Evolutionary conservation across 2,113 vertebrate genomes (phyloP).

Genomic region (Silurus meridionalis): DNA sequence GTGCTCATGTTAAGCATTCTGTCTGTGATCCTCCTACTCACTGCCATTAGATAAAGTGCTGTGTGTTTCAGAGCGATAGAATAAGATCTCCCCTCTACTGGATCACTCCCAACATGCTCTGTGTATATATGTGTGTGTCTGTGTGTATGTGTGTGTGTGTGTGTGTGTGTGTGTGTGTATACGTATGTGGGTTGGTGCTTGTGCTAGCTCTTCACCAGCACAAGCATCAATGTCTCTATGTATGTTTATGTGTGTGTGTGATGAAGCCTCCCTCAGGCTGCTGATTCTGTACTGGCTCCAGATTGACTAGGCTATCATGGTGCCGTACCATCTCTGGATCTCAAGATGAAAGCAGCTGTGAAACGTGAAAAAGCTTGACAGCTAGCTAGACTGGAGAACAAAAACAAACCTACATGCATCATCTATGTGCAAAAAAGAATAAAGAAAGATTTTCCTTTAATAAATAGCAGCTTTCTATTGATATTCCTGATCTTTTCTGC

Average conservation of each 20-base stretch:
- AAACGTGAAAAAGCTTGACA: constrained; percentile 44
- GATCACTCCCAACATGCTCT: constrained; percentile 23
- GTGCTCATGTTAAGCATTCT: constrained; percentile 42
- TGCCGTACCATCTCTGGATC: constrained; percentile 33
- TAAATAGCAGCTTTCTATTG: neutral
- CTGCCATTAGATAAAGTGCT: constrained; percentile 54
- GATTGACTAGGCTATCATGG: constrained; percentile 41
- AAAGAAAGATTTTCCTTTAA: constrained; percentile 19
- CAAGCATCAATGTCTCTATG: neutral
- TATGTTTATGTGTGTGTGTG: neutral
- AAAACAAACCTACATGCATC: constrained; percentile 18
- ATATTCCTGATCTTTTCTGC: neutral
- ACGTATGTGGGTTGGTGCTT: neutral
- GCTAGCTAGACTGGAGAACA: constrained; percentile 43
- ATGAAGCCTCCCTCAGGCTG: constrained; percentile 36
- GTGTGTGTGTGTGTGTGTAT: neutral
- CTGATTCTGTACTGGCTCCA: constrained; percentile 31
- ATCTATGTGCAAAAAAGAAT: constrained; percentile 28
- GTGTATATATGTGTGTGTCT: neutral
- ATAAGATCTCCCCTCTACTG: constrained; percentile 7
- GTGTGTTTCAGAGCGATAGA: constrained; percentile 38
- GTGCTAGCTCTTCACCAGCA: neutral
- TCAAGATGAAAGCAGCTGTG: constrained; percentile 45
- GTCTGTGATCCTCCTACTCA: constrained; percentile 52
- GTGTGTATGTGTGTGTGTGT: neutral